Conservation (phyloP, 2,888 invertebrate species). For the Lycophotia porphyrea region DNA sequence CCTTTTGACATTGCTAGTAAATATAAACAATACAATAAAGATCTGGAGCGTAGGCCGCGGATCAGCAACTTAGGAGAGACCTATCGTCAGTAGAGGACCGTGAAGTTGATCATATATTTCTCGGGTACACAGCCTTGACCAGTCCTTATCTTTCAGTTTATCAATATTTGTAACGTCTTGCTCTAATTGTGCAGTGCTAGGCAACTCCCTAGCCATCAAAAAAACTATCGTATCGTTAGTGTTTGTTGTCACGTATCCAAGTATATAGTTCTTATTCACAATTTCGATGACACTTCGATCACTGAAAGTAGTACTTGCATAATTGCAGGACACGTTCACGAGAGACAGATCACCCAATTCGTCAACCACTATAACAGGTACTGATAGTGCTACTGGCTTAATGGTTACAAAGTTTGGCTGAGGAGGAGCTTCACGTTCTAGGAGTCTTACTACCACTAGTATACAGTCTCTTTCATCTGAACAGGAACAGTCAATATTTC, state of each 20-base stretch:
- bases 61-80: slow-evolving; percentile 1
- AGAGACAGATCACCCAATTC: neutral
- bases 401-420: neutral
- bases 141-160: slow-evolving; percentile 27
- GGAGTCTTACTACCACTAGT: slow-evolving; percentile 1
- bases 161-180: slow-evolving; percentile 26
- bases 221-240: slow-evolving; percentile 2
- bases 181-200: slow-evolving; percentile 30
- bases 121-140: slow-evolving; percentile 30
- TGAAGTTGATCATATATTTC: slow-evolving; percentile 39
- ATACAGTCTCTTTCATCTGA: slow-evolving; percentile 37
- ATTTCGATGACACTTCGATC: slow-evolving; percentile 31
- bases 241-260: slow-evolving; percentile 7
- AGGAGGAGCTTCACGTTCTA: neutral
- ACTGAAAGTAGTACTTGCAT: neutral
- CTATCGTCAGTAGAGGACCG: neutral
- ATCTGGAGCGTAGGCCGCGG: neutral
- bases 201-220: slow-evolving; percentile 31
- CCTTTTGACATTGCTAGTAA: too few species aligned
- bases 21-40: neutral
- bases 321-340: slow-evolving; percentile 13
- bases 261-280: slow-evolving; percentile 38
- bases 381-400: neutral
- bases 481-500: slow-evolving; percentile 34
- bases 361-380: slow-evolving; percentile 27